These are phyloP conservation scores for Corella eumyota DNA, from an alignment of 23 tunicate species.

Conservation along the genomic window DNA sequence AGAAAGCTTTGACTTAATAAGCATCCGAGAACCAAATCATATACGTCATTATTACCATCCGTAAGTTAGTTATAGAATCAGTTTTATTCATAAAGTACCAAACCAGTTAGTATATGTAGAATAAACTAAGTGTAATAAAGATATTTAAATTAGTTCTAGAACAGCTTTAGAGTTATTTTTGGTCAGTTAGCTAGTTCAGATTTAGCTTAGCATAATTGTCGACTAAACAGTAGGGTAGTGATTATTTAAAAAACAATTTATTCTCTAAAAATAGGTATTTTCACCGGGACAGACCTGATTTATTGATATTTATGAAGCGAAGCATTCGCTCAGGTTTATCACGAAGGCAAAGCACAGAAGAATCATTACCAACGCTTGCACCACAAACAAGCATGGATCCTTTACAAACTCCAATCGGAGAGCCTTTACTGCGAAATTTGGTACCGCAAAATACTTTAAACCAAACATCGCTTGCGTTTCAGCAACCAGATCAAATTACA, in stretches of 20 bases:
- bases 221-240: too few relatives aligned
- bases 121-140: neutral
- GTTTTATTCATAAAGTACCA: neutral
- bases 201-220: too few relatives aligned
- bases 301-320: slow-evolving; percentile 51
- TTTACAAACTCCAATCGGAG: slow-evolving; percentile 3
- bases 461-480: too few relatives aligned
- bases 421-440: neutral
- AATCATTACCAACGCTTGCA: too few relatives aligned
- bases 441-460: neutral
- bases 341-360: neutral
- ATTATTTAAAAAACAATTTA: too few relatives aligned
- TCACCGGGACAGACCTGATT: slow-evolving; percentile 46
- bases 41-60: slow-evolving; percentile 62
- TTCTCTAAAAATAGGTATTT: too few relatives aligned
- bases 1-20: slow-evolving; percentile 19
- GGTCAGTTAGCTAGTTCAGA: too few relatives aligned
- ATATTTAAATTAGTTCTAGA: too few relatives aligned
- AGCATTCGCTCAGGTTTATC: slow-evolving; percentile 23
- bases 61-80: slow-evolving; percentile 21
- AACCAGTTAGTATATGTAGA: too few relatives aligned
- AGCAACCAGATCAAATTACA: too few relatives aligned
- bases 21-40: slow-evolving; percentile 24
- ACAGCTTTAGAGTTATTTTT: too few relatives aligned
- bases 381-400: too few relatives aligned